Evolutionary conservation across 2,113 vertebrate species (phyloP).

Genomic region (Brachyhypopomus gauderio): DNA sequence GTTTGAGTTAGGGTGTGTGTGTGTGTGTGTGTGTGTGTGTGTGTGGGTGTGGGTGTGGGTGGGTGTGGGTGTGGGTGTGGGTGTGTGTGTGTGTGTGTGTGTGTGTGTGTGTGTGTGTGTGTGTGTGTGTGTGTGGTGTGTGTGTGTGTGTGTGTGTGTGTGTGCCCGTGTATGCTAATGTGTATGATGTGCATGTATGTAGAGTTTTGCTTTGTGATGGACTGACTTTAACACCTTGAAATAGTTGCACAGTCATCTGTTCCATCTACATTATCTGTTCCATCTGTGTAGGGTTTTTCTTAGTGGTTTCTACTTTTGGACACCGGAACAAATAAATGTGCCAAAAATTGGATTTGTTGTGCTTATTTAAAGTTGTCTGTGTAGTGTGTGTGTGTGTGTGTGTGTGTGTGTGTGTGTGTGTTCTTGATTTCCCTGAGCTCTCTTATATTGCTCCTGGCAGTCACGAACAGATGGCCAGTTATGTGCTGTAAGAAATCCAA

Average conservation of each 20-base stretch:
- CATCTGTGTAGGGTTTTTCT: background rate
- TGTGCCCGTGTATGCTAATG: slow-evolving; percentile 13
- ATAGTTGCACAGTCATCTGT: background rate
- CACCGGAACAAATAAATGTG: background rate
- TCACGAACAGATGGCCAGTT: slow-evolving; percentile 71
- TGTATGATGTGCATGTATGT: background rate
- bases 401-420: slow-evolving; percentile 32
- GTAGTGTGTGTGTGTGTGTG: slow-evolving; percentile 39
- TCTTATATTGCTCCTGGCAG: slow-evolving; percentile 61
- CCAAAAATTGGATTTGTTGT: background rate
- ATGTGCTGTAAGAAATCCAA: slow-evolving; percentile 57
- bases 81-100: slow-evolving; percentile 31
- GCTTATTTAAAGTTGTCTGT: background rate
- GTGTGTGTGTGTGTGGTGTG: slow-evolving; percentile 7
- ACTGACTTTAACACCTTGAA: background rate
- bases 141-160: slow-evolving; percentile 27
- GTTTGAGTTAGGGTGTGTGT: slow-evolving; percentile 32
- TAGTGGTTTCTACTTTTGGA: slow-evolving; percentile 18
- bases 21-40: slow-evolving; percentile 22
- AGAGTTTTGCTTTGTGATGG: slow-evolving; percentile 2
- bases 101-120: background rate
- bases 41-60: too few relatives aligned
- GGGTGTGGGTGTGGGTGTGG: too few relatives aligned
- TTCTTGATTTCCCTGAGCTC: slow-evolving; percentile 49
- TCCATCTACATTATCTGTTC: slow-evolving; percentile 34